Conservation (phyloP, 2,797 vertebrate genomes). For the Bucorvus abyssinicus region DNA sequence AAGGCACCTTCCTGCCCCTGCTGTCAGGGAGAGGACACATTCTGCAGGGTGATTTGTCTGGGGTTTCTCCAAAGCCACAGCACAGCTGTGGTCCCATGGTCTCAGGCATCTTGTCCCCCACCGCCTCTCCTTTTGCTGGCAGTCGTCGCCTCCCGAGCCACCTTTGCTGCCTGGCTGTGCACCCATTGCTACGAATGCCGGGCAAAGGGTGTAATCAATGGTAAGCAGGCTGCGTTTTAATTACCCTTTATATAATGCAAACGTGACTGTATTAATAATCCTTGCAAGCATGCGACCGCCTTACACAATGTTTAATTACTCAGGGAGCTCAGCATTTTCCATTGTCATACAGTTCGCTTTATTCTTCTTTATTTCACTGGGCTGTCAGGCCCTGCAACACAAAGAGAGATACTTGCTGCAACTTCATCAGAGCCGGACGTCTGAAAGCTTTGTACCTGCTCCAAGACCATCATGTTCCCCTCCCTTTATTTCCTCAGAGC, state of each 20-base stretch:
- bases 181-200: background rate
- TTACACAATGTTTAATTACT: constrained; percentile 62
- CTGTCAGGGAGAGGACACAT: background rate
- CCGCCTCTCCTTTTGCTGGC: background rate
- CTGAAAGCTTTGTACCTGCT: constrained; percentile 12
- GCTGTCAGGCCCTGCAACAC: constrained; percentile 27
- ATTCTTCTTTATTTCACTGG: constrained; percentile 23
- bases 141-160: background rate
- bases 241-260: constrained; percentile 54
- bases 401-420: constrained; percentile 26
- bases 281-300: background rate
- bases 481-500: background rate
- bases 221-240: constrained; percentile 56
- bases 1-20: background rate
- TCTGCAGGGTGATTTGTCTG: accelerated
- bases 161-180: background rate
- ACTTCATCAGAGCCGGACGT: background rate
- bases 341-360: constrained; percentile 7
- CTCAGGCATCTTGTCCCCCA: background rate
- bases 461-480: constrained; percentile 5
- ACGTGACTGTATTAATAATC: constrained; percentile 64
- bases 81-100: accelerated
- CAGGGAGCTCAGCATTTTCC: constrained; percentile 40
- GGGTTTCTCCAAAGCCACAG: background rate
- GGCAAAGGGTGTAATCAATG: constrained; percentile 15